Evolutionary conservation across 2,113 vertebrate species (phyloP).

Genomic region (Micronisus gabar): DNA sequence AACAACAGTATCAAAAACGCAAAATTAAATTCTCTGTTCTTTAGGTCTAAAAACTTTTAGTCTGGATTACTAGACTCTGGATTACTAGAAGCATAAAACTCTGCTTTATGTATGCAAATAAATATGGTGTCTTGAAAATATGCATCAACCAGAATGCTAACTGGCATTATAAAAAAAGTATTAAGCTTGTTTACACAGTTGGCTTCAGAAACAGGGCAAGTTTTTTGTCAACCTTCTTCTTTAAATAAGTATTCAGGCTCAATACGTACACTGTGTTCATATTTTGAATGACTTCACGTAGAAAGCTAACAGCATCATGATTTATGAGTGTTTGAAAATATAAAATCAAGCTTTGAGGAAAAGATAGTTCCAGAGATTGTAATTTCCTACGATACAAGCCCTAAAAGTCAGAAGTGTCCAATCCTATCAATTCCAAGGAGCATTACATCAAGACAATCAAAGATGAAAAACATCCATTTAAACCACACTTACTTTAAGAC

Average conservation of each 20-base stretch:
- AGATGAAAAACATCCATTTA: neutral
- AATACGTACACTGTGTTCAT: neutral
- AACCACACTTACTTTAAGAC: slow-evolving; percentile 94
- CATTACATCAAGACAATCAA: neutral
- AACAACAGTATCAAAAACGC: neutral
- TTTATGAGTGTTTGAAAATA: neutral
- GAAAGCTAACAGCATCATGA: neutral
- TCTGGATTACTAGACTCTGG: neutral
- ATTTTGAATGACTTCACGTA: neutral
- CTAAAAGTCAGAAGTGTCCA: neutral
- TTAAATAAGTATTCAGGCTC: neutral
- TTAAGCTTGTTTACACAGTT: neutral
- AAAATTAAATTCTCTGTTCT: neutral
- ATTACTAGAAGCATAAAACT: neutral
- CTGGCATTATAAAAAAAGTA: neutral
- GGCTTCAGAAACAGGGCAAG: neutral
- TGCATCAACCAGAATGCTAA: neutral
- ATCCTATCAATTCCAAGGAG: neutral
- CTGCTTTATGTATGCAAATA: neutral
- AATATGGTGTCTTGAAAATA: neutral
- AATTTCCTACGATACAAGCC: neutral
- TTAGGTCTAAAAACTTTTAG: neutral
- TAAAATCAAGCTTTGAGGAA: neutral
- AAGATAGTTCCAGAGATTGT: neutral
- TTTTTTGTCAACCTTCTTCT: neutral